Base-by-base conservation (phyloP, 2,888 invertebrate species). In the Tenodera sinensis region DNA sequence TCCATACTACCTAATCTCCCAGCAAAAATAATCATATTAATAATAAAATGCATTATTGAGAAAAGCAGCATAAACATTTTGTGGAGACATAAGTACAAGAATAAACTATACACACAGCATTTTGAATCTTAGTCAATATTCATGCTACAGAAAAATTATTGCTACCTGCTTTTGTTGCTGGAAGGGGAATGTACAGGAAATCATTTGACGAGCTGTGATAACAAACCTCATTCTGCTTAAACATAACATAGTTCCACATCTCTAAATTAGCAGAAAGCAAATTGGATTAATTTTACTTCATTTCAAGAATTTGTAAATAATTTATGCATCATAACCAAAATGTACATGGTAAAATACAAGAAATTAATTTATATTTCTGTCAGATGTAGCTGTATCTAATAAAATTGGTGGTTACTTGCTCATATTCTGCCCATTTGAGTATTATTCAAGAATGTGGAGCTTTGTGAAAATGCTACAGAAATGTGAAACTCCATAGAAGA, bases 61-160 rank as follows among this genome's bases (percentile, higher is more conserved):
- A 83, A 28, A 83, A 83, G n/a, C 83, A 83, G 15, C 83, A 83
- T 28, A 30, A 28, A 30, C 20, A 83, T n/a, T 30, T 28, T 30
- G 30, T 83, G 83, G 28, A 83, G 30, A 28, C 30, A 28, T 83
- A 28, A 83, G 85, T 85, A 85, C 47, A 85, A 85, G 85, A 85
- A 85, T 85, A 85, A 85, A 85, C 47, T 54, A 85, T 85, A 83
- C 83, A 83, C 28, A 83, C 85, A 85, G 85, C 85, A 85, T 71
- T 71, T 71, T 71, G 54, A 71, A 71, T 71, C 54, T 71, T 71
- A 71, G 54, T 71, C 54, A 20, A 71, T 71, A 71, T 71, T 71
- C 54, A 71, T 71, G 54, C 54, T 71, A 71, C 54, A 71, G 20
- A 71, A 71, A 71, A 71, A 20, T 71, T 20, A 71, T 71, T 71